Base-by-base conservation (phyloP, 2,888 invertebrate genomes). In the Imbricaverruca yamaguchii region DNA sequence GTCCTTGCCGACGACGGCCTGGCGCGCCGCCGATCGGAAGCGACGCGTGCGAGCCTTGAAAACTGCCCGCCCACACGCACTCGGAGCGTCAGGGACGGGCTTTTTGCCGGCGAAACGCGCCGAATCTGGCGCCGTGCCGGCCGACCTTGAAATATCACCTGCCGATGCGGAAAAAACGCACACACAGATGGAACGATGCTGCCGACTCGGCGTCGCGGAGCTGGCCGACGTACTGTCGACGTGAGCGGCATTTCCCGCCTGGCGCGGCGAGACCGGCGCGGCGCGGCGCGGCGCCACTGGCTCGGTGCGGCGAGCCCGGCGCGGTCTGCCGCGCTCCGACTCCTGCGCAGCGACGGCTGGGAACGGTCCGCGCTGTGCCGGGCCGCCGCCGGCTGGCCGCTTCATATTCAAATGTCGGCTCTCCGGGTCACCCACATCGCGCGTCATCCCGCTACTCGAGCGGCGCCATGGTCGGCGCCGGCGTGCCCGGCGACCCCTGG, bases 381-480 rank as follows among this genome's bases (percentile, higher is more conserved):
- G 8, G 63, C 63, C 63, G 7, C 39, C 67, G 23, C 12, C 67
- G 67, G 25, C 12, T 39, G 69, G 7, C 25, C 15, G 69, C 39
- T 69, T 69, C 69, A 69, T 69, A 69, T 69, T 69, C 69, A 69
- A 69, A 69, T 69, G 69, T 13, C 67, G 9, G 39, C 69, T 13
- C 1, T 23, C 25, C 39, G 69, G 39, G 39, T 39, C 39, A 39
- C 39, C 39, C 39, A 39, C 25, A 39, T 23, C 13, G 13, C 25
- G 69, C 39, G 69, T 25, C 67, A 25, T 39, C 39, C 6, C 67
- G 67, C 67, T 67, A 67, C 67, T 67, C 67, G 67, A 67, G 69
- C 69, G 69, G 8, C 39, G 15, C 39, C 1, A 21, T 7, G 13
- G 69, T 61, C 67, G 69, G 39, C 69, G 69, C 61, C 61, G 61